Base-by-base conservation (phyloP, 2,797 vertebrate genomes). In the Trachurus trachurus region DNA sequence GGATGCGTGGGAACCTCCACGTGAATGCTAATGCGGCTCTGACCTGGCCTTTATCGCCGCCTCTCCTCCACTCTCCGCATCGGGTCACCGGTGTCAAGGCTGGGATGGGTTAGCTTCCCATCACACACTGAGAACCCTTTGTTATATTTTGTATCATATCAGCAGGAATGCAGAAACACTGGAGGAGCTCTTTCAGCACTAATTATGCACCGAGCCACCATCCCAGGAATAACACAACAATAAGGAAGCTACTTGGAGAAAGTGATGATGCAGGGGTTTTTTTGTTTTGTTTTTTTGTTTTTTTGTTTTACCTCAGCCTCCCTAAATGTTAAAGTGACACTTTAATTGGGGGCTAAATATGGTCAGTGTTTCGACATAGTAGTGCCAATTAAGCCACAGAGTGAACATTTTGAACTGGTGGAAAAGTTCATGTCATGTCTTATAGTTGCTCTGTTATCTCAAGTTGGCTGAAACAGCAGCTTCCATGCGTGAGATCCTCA, bases 281-380 rank as follows among this genome's bases (percentile, higher is more conserved):
- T 37, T 37, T 34, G 31, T 37, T 37, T 26, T 1, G 26, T 26
- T 26, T 26, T 26, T 26, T 26, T 26, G 26, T 26, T 37, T 9
- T 52, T 80, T n/a, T n/a, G n/a, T n/a, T 81, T 52, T n/a, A 17
- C 56, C 56, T 29, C 58, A 39, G 53, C 84, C 70, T 81, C 39
- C 60, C 74, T 74, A 87, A 89, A 90, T 93, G 83, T 87, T 88
- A 86, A 86, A 74, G 56, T 56, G 71, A 71, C 3, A 6, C 73
- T 86, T 65, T 88, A 90, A 90, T 87, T 88, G 73, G 66, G 67
- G 78, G 77, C 79, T 91, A 89, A 91, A 88, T 81, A 78, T 78
- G 86, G 85, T 79, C 75, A 66, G 78, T 87, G 74, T 83, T 90
- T 76, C 53, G 61, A 71, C 78, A 80, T 19, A 16, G 66, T 34